Percentiles rank a stretch among this genome's conserved stretches.
phyloP scores from a whole-genome alignment of 1,140 invertebrate genomes.

The Ceratosolen solmsi region DNA sequence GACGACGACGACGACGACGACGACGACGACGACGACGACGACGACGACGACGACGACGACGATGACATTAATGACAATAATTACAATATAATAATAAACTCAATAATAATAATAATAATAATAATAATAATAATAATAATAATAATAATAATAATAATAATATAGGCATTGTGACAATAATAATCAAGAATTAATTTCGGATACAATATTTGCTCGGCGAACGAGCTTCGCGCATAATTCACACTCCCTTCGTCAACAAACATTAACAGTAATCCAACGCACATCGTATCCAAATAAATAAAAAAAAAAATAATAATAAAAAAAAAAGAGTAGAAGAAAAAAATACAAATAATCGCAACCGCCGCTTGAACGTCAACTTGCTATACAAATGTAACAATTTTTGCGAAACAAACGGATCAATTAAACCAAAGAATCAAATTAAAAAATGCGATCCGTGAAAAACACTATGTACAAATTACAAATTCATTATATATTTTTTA shows the following conservation, averaged over 20 bases:
- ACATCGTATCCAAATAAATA: neutral
- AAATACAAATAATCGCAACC: conserved; percentile 6
- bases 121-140: conserved; percentile 32
- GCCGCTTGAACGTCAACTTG: neutral
- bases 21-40: conserved; percentile 15
- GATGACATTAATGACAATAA: conserved; percentile 35
- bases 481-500: neutral
- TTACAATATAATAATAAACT: conserved; percentile 9
- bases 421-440: neutral
- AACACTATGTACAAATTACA: conserved; percentile 23
- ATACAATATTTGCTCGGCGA: conserved; percentile 12
- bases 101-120: conserved; percentile 18
- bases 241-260: conserved; percentile 33
- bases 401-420: conserved; percentile 12
- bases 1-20: neutral
- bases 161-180: conserved; percentile 7
- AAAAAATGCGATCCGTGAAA: conserved; percentile 23
- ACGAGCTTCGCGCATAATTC: conserved; percentile 14
- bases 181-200: conserved; percentile 1
- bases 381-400: conserved; percentile 29
- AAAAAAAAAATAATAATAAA: conserved; percentile 19
- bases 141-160: conserved; percentile 11
- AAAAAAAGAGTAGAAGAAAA: too few relatives aligned
- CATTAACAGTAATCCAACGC: conserved; percentile 36
- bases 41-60: neutral